These are phyloP conservation scores for Acanthococcus lagerstroemiae DNA, from an alignment of 2,888 invertebrate species.

Conservation along the genomic window DNA sequence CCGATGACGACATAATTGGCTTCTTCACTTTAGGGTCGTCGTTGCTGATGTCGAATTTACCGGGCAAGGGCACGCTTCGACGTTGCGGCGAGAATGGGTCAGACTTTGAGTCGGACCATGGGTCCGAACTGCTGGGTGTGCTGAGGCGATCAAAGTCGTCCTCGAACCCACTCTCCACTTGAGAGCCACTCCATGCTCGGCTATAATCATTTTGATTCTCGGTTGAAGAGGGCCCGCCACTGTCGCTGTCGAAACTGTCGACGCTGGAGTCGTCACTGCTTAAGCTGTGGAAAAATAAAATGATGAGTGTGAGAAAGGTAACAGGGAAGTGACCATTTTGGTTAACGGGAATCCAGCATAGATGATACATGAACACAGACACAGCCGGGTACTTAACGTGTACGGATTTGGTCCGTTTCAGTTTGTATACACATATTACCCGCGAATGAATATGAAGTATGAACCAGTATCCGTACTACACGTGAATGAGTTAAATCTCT, in stretches of 20 bases:
- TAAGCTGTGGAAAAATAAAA: conserved; percentile 43
- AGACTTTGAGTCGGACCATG: conserved; percentile 32
- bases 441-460: no score
- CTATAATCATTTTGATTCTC: conserved; percentile 42
- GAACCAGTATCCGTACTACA: no score
- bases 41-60: conserved; percentile 30
- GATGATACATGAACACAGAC: no score
- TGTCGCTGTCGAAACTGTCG: conserved; percentile 62
- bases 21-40: conserved; percentile 32
- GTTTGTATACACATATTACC: no score
- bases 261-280: conserved; percentile 65
- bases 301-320: neutral
- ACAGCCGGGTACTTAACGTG: no score
- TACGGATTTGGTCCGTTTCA: no score
- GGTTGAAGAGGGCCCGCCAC: conserved; percentile 50
- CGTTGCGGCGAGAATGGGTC: conserved; percentile 50
- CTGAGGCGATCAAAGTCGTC: conserved; percentile 62
- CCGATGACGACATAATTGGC: conserved; percentile 7
- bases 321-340: no score
- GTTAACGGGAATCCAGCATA: no score
- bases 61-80: conserved; percentile 34
- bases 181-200: conserved; percentile 45
- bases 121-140: conserved; percentile 32
- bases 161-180: conserved; percentile 70
- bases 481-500: no score